These are phyloP conservation scores for Chanos chanos DNA, from an alignment of 2,797 vertebrate species.

Conservation along the genomic window DNA sequence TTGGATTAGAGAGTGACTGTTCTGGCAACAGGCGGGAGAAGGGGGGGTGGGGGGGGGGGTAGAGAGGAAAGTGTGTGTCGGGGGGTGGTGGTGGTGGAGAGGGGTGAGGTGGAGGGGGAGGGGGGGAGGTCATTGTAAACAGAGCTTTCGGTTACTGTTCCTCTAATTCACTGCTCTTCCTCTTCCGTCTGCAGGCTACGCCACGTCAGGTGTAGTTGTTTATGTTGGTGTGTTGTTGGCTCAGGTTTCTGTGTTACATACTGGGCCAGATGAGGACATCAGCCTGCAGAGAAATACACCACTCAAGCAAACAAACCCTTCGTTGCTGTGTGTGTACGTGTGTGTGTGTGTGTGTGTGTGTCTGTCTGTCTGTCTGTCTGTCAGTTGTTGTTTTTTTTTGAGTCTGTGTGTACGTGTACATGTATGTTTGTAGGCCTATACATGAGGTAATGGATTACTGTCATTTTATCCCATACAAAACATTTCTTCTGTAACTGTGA, in stretches of 20 bases:
- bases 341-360: neutral
- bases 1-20: neutral
- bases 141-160: slow-evolving; percentile 3
- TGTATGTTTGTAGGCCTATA: neutral
- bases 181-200: neutral
- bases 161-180: slow-evolving; percentile 14
- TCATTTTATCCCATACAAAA: too few relatives aligned
- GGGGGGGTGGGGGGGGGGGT: neutral
- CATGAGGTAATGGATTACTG: too few relatives aligned
- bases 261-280: too few relatives aligned
- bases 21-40: neutral
- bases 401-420: slow-evolving; percentile 1
- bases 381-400: neutral
- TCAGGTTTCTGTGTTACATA: neutral
- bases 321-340: neutral
- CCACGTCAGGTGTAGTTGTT: neutral
- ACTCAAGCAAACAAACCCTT: too few relatives aligned
- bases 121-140: neutral
- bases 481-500: too few relatives aligned
- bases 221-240: slow-evolving; percentile 7
- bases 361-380: neutral
- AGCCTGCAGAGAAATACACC: too few relatives aligned
- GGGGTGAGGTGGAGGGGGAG: neutral
- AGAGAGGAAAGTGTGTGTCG: too few relatives aligned
- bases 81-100: neutral